Conservation (phyloP, 2,113 vertebrate species). For the Silurus glanis region DNA sequence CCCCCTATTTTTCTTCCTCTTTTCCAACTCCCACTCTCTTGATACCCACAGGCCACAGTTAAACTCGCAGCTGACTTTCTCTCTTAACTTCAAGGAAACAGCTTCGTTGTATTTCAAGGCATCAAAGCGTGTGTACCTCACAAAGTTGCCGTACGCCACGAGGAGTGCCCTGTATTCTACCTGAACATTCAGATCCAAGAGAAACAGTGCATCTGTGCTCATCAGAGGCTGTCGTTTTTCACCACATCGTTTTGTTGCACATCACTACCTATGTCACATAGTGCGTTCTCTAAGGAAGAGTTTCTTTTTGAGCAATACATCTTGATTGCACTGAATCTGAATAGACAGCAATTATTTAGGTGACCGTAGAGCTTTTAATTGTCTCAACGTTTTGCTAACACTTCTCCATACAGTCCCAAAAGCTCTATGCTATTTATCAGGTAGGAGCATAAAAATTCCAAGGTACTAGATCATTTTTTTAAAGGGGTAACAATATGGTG, state of each 20-base stretch:
- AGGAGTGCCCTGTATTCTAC: constrained; percentile 29
- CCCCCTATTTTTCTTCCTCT: constrained; percentile 34
- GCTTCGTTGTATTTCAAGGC: constrained; percentile 35
- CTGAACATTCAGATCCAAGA: constrained; percentile 23
- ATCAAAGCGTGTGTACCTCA: constrained; percentile 32
- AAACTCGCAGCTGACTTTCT: constrained; percentile 42
- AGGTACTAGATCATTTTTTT: not conserved
- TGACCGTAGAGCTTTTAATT: not conserved
- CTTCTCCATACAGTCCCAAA: not conserved
- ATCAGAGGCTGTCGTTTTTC: constrained; percentile 18
- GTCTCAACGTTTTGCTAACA: not conserved
- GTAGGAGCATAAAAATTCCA: not conserved
- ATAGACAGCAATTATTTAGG: not conserved
- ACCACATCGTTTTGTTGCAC: constrained; percentile 16
- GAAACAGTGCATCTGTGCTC: constrained; percentile 6
- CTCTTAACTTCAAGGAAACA: constrained; percentile 37
- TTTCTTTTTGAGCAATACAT: not conserved
- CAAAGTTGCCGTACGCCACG: constrained; percentile 24
- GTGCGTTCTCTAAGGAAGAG: not conserved
- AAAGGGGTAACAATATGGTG: not conserved
- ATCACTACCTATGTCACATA: constrained; percentile 12
- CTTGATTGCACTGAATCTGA: not conserved
- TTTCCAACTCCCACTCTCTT: constrained; percentile 30
- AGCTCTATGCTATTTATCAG: not conserved
- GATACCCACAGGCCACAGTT: constrained; percentile 49